Conservation (phyloP, 2,888 invertebrate genomes). For the Epiperipatus broadwayi region DNA sequence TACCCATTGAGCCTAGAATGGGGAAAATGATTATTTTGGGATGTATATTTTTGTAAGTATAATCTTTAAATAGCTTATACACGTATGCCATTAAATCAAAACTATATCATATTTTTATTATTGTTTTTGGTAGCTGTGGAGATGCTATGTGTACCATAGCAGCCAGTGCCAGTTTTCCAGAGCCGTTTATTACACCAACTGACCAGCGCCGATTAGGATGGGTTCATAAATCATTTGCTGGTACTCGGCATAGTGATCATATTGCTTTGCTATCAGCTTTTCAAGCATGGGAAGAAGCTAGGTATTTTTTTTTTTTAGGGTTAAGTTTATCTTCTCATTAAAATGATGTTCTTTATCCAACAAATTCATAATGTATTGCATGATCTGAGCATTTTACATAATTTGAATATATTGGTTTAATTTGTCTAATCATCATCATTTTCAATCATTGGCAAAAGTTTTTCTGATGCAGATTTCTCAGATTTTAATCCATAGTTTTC, state of each 20-base stretch:
- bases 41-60: slow-evolving; percentile 46
- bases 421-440: no score
- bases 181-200: slow-evolving; percentile 51
- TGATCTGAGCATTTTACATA: slow-evolving; percentile 12
- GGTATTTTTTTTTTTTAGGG: no score
- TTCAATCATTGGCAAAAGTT: no score
- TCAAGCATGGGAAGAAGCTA: slow-evolving; percentile 42
- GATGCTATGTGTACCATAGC: slow-evolving; percentile 83
- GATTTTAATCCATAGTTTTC: no score
- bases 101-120: background rate
- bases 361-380: slow-evolving; percentile 16
- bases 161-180: slow-evolving; percentile 83
- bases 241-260: slow-evolving; percentile 75
- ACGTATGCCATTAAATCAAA: background rate
- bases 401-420: no score
- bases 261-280: slow-evolving; percentile 82
- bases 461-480: no score
- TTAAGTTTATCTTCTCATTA: no score
- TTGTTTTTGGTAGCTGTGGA: slow-evolving; percentile 41
- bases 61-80: slow-evolving; percentile 12
- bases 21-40: slow-evolving; percentile 94
- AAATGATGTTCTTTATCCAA: no score
- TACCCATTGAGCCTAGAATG: slow-evolving; percentile 85
- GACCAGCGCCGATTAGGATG: slow-evolving; percentile 48
- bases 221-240: slow-evolving; percentile 68